Evolutionary conservation across 1,140 invertebrate species (phyloP).

Genomic region (Cardiocondyla obscurior): DNA sequence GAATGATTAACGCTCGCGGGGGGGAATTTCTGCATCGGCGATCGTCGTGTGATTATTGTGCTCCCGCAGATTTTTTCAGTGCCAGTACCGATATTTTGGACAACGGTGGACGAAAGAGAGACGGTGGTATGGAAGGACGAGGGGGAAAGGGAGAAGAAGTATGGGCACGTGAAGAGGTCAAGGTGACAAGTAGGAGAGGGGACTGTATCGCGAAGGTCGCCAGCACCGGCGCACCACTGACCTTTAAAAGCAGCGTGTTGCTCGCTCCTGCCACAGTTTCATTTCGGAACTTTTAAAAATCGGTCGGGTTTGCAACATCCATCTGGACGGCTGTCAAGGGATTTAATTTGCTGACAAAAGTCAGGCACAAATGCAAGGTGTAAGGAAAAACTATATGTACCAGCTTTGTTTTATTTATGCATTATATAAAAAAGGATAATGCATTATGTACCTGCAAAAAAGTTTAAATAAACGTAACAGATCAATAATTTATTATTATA

Average conservation of each 20-base stretch:
- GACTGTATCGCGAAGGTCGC: slow-evolving; percentile 25
- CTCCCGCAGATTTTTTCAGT: neutral
- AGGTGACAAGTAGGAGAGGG: neutral
- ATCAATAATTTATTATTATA: too few relatives aligned
- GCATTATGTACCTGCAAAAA: too few relatives aligned
- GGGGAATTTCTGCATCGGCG: neutral
- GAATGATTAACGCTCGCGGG: neutral
- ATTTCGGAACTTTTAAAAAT: neutral
- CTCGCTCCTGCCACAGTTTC: neutral
- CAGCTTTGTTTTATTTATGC: slow-evolving; percentile 1
- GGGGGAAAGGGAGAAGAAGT: slow-evolving; percentile 3
- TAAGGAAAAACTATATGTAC: neutral
- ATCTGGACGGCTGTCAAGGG: too few relatives aligned
- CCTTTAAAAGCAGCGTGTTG: slow-evolving; percentile 1
- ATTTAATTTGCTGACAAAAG: neutral
- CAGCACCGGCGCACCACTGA: slow-evolving; percentile 62
- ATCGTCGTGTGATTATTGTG: neutral
- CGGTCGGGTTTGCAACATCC: neutral
- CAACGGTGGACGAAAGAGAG: neutral
- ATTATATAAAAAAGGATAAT: neutral
- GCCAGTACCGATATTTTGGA: neutral
- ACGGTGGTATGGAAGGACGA: neutral
- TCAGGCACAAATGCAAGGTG: neutral
- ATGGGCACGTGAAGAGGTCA: neutral
- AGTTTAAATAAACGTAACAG: too few relatives aligned